Percentiles rank a stretch among this genome's conserved stretches.
Conservation (phyloP, 2,888 invertebrate species). For the Spatulosminthurus flaviceps region DNA sequence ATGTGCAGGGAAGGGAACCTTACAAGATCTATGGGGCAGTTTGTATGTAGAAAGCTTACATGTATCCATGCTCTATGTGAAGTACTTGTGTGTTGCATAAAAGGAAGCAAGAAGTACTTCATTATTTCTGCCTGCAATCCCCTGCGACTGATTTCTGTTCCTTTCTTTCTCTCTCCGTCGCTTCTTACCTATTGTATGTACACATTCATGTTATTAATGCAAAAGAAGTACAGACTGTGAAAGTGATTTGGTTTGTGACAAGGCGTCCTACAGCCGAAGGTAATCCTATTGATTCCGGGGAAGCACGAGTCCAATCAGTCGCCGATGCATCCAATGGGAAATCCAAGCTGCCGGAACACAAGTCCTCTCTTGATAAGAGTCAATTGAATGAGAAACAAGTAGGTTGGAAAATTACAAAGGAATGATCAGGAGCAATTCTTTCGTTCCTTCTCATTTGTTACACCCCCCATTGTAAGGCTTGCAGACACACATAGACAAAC, state of each 20-base stretch:
- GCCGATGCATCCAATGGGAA: constrained; percentile 39
- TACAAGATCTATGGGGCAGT: background rate
- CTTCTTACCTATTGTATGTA: background rate
- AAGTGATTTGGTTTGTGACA: constrained; percentile 38
- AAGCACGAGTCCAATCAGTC: constrained; percentile 41
- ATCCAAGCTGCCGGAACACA: constrained; percentile 45
- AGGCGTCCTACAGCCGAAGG: constrained; percentile 35
- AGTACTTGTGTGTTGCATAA: background rate
- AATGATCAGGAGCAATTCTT: constrained; percentile 47
- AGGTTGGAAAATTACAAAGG: constrained; percentile 50
- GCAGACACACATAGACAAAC: constrained; percentile 11
- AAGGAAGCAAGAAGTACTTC: constrained; percentile 13
- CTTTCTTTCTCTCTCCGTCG: background rate
- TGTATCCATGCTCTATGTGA: too few species aligned
- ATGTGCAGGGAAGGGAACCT: background rate
- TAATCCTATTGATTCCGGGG: constrained; percentile 50
- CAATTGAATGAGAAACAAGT: constrained; percentile 52
- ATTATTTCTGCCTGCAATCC: constrained; percentile 30
- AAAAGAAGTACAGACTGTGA: constrained; percentile 37
- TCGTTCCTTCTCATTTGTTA: constrained; percentile 33
- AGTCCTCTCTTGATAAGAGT: constrained; percentile 47
- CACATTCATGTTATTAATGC: constrained; percentile 27
- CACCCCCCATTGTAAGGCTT: background rate
- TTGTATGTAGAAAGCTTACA: constrained; percentile 4
- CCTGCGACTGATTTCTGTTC: background rate